Conservation (phyloP, 2,797 vertebrate genomes). For the Muscicapa striata region DNA sequence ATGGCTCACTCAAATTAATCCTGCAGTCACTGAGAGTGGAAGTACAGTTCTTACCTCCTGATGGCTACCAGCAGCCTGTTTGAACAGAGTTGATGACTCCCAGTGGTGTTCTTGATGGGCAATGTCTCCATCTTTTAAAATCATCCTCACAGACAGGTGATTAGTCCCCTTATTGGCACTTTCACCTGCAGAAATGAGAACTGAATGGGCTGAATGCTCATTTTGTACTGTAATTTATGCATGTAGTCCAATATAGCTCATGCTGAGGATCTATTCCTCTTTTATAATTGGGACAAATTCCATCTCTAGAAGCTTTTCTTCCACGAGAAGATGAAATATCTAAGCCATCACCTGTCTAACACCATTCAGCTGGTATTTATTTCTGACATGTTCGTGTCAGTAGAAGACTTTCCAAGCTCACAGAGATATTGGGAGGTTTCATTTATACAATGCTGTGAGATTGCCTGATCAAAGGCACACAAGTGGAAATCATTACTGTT, state of each 20-base stretch:
- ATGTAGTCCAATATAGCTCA: conserved; percentile 30
- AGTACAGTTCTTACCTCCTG: not conserved
- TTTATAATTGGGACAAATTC: conserved; percentile 37
- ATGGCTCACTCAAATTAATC: conserved; percentile 10
- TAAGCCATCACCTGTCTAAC: conserved; percentile 38
- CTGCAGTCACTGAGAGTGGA: not conserved
- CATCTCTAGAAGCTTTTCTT: conserved; percentile 13
- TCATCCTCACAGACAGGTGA: conserved; percentile 18
- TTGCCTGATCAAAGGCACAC: conserved; percentile 60
- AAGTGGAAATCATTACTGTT: conserved; percentile 67
- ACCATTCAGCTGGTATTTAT: conserved; percentile 49
- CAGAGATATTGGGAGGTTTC: conserved; percentile 40
- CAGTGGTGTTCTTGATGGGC: not conserved
- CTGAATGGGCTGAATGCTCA: not conserved
- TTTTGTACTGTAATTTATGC: conserved; percentile 33
- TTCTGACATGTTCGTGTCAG: conserved; percentile 26
- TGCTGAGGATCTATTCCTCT: not conserved
- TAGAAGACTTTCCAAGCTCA: conserved; percentile 51
- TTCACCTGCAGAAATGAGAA: conserved; percentile 35
- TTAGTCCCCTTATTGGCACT: conserved; percentile 26
- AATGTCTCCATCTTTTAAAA: conserved; percentile 27
- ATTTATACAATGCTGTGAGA: conserved; percentile 44
- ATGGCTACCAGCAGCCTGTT: conserved; percentile 11
- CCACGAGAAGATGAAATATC: conserved; percentile 30
- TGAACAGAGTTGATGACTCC: not conserved